Evolutionary conservation across 2,113 vertebrate genomes (phyloP).

Genomic region (Saguinus imperator): DNA sequence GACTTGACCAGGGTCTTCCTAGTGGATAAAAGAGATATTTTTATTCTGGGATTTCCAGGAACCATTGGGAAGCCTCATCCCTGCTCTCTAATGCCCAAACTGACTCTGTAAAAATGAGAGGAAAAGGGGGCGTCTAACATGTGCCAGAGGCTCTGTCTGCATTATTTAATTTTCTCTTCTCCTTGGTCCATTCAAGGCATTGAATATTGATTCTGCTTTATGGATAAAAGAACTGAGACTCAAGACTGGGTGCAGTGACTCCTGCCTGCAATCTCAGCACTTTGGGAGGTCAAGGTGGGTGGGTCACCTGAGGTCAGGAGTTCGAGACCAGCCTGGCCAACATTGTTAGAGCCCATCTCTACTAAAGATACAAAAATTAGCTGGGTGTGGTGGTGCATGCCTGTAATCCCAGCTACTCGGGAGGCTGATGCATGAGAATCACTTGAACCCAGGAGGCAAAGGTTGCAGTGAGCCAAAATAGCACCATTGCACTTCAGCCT

Average conservation of each 20-base stretch:
- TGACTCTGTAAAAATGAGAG: neutral
- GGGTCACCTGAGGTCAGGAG: too few relatives aligned
- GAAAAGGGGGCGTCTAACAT: rapidly evolving
- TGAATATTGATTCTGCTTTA: neutral
- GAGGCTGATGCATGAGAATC: too few relatives aligned
- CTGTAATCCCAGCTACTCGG: too few relatives aligned
- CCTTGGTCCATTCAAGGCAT: neutral
- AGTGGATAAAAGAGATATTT: neutral
- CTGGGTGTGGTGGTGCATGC: rapidly evolving
- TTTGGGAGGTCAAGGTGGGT: too few relatives aligned
- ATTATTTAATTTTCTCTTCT: neutral
- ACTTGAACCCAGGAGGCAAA: too few relatives aligned
- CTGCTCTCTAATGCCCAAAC: neutral
- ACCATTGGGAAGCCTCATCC: neutral
- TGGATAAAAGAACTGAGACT: neutral
- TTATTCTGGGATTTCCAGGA: neutral
- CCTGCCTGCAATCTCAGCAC: too few relatives aligned
- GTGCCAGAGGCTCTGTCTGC: neutral
- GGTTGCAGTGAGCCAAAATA: too few relatives aligned
- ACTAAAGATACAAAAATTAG: too few relatives aligned
- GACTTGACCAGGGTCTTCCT: neutral
- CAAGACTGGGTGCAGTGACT: too few relatives aligned
- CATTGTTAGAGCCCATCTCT: too few relatives aligned
- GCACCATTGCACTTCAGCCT: too few relatives aligned
- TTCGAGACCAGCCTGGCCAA: too few relatives aligned